These are phyloP conservation scores for Rhizomys pruinosus DNA, from an alignment of 2,113 vertebrate genomes.

Conservation along the genomic window DNA sequence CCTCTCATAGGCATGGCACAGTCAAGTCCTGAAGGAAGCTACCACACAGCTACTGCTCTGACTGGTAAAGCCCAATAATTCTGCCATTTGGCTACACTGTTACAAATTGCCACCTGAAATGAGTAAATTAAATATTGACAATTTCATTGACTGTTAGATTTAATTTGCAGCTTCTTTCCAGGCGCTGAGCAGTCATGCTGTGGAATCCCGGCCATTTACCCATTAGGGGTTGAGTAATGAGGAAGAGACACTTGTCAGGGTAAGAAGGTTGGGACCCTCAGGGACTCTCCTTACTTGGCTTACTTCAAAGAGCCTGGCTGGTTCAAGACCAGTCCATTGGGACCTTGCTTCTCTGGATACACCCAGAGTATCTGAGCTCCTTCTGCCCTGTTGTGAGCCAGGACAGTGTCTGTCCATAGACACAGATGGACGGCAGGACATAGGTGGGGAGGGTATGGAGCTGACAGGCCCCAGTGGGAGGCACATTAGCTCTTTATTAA, in stretches of 20 bases:
- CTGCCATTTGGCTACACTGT: slow-evolving; percentile 69
- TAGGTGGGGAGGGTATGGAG: fast-evolving
- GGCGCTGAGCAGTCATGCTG: slow-evolving; percentile 80
- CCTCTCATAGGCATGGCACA: fast-evolving
- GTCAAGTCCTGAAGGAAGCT: neutral
- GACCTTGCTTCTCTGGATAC: fast-evolving
- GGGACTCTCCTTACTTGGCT: neutral
- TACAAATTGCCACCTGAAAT: slow-evolving; percentile 87
- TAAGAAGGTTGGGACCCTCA: neutral
- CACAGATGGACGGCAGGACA: fast-evolving
- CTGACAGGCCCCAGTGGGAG: too few relatives aligned
- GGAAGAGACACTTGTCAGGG: slow-evolving; percentile 76
- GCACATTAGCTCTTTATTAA: neutral
- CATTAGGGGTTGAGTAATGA: slow-evolving; percentile 84
- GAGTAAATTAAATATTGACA: slow-evolving; percentile 93
- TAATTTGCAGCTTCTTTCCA: slow-evolving; percentile 90
- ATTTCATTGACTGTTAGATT: slow-evolving; percentile 89
- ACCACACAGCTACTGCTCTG: slow-evolving; percentile 54
- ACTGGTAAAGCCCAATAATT: slow-evolving; percentile 76
- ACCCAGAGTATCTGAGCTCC: fast-evolving
- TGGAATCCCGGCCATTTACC: slow-evolving; percentile 83
- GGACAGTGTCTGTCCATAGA: fast-evolving
- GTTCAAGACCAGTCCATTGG: neutral
- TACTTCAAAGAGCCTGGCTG: neutral
- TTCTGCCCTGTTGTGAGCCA: fast-evolving